These are phyloP conservation scores for Pseudocheirus occidentalis DNA, from an alignment of 2,797 vertebrate species.

Conservation along the genomic window DNA sequence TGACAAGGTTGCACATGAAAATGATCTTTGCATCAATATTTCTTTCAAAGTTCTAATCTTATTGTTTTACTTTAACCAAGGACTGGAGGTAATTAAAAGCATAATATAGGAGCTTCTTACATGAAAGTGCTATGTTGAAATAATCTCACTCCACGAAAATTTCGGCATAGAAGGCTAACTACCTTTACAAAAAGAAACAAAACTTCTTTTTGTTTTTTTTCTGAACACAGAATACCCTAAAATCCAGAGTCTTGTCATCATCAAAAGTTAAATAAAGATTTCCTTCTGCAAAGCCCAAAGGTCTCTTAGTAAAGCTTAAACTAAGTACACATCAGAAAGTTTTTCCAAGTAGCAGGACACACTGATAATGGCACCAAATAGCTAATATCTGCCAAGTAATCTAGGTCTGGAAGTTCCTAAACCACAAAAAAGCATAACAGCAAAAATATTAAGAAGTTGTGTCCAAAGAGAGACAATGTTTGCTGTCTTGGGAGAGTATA, in stretches of 20 bases:
- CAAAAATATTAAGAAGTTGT: not conserved
- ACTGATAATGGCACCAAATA: not conserved
- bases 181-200: not conserved
- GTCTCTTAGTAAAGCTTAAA: slow-evolving; percentile 12
- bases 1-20: not conserved
- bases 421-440: not conserved
- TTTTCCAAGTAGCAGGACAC: not conserved
- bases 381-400: not conserved
- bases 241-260: not conserved
- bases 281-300: slow-evolving; percentile 25
- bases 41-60: slow-evolving; percentile 20
- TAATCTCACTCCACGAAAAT: not conserved
- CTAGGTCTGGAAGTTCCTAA: not conserved
- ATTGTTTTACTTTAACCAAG: slow-evolving; percentile 19
- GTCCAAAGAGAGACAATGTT: not conserved
- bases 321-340: not conserved
- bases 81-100: not conserved
- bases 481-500: not conserved
- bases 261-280: slow-evolving; percentile 11
- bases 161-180: not conserved
- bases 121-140: not conserved
- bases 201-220: not conserved
- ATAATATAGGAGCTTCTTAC: not conserved
- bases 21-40: not conserved
- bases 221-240: not conserved